Base-by-base conservation (phyloP, 2,113 vertebrate genomes). In the Sialia sialis region DNA sequence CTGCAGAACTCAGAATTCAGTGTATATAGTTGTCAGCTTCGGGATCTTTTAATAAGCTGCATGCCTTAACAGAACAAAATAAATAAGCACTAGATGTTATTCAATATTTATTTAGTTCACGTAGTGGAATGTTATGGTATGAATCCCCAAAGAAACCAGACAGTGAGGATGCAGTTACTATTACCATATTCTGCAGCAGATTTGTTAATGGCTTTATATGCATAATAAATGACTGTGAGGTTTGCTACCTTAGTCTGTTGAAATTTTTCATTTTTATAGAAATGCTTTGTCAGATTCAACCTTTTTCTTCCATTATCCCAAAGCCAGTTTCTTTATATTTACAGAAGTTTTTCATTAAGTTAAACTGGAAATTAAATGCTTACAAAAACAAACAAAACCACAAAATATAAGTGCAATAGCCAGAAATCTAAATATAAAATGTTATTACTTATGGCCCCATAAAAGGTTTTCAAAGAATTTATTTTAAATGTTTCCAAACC, bases 1-100 rank as follows among this genome's bases (percentile, higher is more conserved):
- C 77, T 94, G 81, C 89, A 87, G 63, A 96, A 93, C 44, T 88
- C 92, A 84, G 16, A 68, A 89, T 49, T 96, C 67, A 94, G 25
- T 51, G 87, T 84, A 89, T 89, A 90, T 39, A 93, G 76, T 77
- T 27, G n/a, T 83, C 91, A 93, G 74, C 82, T 92, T 87, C 91
- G 89, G 92, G 93, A 92, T 89, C 74, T 92, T 79, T 91, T 92
- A 62, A 77, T 78, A 96, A 87, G 91, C 93, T 90, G 94, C 90
- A 96, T 93, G 90, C 92, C 83, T 96, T 90, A 93, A 87, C 70
- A 96, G 90, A 83, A 96, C 74, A 95, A 97, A 97, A 97, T 97
- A 96, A 97, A 97, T 96, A 96, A 88, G 92, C 89, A 92, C 62
- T 66, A 88, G 48, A 43, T 74, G 82, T 95, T 81, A 89, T 49